Conservation (phyloP, 2,888 invertebrate species). For the Agrilus mali region DNA sequence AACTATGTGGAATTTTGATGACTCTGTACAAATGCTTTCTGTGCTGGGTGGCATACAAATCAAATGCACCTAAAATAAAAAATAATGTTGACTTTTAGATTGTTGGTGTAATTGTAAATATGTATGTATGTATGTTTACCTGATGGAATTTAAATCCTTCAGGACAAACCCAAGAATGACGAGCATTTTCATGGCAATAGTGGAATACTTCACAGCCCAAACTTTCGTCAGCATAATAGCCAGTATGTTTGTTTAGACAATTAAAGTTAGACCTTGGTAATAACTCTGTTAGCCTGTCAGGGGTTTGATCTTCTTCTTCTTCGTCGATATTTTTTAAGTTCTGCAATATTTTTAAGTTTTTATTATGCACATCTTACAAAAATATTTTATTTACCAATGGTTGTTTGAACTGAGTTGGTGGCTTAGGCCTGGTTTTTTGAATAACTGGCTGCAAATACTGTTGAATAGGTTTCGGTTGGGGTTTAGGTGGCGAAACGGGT, state of each 20-base stretch:
- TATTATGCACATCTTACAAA: constrained; percentile 31
- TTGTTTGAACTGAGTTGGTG: background rate
- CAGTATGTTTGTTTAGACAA: constrained; percentile 68
- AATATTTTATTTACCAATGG: background rate
- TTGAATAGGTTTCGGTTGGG: constrained; percentile 7
- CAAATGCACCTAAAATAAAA: constrained; percentile 59
- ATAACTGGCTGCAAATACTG: constrained; percentile 5
- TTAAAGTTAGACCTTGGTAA: constrained; percentile 75
- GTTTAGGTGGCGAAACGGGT: constrained; percentile 3
- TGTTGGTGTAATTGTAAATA: no score
- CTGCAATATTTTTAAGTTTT: no score
- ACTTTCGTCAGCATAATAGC: constrained; percentile 84
- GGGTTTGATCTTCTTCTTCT: constrained; percentile 69
- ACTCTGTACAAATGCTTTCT: constrained; percentile 81
- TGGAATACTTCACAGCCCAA: constrained; percentile 87
- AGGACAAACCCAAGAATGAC: constrained; percentile 88
- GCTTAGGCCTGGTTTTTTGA: constrained; percentile 6
- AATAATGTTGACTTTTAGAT: no score
- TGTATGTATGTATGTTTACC: no score
- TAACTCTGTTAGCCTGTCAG: constrained; percentile 66
- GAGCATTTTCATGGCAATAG: constrained; percentile 81
- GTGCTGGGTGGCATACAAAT: constrained; percentile 87
- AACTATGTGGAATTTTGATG: constrained; percentile 81
- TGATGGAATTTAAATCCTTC: constrained; percentile 83
- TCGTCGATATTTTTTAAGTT: constrained; percentile 37